A percentile compares a stretch with the other conserved stretches of the same genome.
These are phyloP conservation scores for Phaethon lepturus DNA, from an alignment of 2,113 vertebrate genomes.

Conservation along the genomic window DNA sequence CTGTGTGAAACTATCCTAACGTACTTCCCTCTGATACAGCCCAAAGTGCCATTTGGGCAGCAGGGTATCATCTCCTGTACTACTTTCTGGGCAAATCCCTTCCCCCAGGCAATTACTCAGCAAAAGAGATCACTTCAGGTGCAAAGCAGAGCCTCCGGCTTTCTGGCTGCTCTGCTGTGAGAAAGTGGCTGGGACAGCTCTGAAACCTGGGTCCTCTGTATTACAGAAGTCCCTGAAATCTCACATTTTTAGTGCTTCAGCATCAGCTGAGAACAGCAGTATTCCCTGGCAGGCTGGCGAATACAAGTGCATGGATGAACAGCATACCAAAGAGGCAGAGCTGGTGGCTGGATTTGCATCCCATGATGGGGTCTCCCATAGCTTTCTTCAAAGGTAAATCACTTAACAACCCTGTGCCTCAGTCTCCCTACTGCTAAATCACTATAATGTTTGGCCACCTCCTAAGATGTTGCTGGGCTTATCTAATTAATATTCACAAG, in stretches of 20 bases:
- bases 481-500: background rate
- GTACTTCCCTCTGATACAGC: background rate
- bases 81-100: background rate
- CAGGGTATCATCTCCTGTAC: background rate
- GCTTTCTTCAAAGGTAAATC: conserved; percentile 8
- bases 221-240: background rate
- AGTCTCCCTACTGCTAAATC: background rate
- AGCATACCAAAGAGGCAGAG: background rate
- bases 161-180: background rate
- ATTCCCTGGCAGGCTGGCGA: background rate
- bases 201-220: background rate
- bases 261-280: background rate
- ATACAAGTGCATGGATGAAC: background rate
- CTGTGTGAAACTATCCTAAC: background rate
- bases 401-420: background rate
- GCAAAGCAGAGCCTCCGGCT: background rate
- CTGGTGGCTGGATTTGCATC: background rate
- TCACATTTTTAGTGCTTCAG: background rate
- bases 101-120: background rate
- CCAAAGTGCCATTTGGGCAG: background rate
- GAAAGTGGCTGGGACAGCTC: background rate
- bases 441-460: background rate
- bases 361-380: background rate
- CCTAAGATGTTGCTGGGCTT: background rate
- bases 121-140: background rate